Percentiles rank a stretch among this genome's conserved stretches.
These are phyloP conservation scores for Remorina albescens DNA, from an alignment of 2,797 vertebrate species.

Conservation along the genomic window DNA sequence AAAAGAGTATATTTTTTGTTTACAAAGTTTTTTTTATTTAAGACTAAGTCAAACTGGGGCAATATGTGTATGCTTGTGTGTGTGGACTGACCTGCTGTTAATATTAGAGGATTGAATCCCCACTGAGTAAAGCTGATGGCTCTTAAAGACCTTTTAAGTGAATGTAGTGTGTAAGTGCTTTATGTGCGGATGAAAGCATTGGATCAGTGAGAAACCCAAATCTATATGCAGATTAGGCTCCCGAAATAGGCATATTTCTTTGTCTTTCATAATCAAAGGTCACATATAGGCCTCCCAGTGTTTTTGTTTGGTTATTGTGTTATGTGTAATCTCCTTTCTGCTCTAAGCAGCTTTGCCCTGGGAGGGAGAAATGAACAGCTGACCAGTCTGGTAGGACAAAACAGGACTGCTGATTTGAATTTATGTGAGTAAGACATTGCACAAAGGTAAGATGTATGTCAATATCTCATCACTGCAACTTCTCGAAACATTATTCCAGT, in stretches of 20 bases:
- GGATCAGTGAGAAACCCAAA: slow-evolving; percentile 39
- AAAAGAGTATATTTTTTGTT: not conserved
- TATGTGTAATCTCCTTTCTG: slow-evolving; percentile 73
- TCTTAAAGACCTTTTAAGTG: slow-evolving; percentile 33
- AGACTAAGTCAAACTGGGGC: slow-evolving; percentile 14
- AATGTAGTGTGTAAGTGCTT: slow-evolving; percentile 29
- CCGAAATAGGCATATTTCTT: slow-evolving; percentile 36
- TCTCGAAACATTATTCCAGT: not conserved
- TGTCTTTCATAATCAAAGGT: slow-evolving; percentile 28
- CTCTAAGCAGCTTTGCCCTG: slow-evolving; percentile 73
- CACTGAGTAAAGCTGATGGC: slow-evolving; percentile 51
- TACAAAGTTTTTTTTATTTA: slow-evolving; percentile 27
- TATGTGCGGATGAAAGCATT: slow-evolving; percentile 35
- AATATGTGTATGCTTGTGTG: slow-evolving; percentile 3
- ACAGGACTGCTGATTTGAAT: slow-evolving; percentile 5
- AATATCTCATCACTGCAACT: not conserved
- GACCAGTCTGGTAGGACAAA: slow-evolving; percentile 24
- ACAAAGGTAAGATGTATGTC: not conserved
- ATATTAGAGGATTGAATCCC: slow-evolving; percentile 34
- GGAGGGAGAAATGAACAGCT: slow-evolving; percentile 60
- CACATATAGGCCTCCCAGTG: slow-evolving; percentile 39
- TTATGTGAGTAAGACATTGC: slow-evolving; percentile 6
- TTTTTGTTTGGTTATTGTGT: slow-evolving; percentile 69
- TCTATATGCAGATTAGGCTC: slow-evolving; percentile 43
- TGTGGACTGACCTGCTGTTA: slow-evolving; percentile 1